Evolutionary conservation across 2,113 vertebrate genomes (phyloP), one percentile per base, ranked within the genome.

Genomic region (Sprattus sprattus): DNA sequence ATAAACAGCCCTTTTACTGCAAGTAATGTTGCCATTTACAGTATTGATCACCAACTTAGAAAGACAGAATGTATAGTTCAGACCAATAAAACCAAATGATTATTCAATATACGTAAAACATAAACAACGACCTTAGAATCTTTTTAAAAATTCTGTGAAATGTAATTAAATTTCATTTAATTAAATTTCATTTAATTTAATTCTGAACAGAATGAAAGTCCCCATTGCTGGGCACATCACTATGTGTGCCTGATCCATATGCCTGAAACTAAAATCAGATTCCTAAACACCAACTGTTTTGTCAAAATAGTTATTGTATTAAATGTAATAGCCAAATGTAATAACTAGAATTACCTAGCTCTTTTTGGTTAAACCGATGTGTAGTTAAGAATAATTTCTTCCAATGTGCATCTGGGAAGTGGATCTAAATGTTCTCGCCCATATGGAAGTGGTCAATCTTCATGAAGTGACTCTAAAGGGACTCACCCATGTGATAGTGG

Each of bases 401-500:
- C 50, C 50, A 52, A 15, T 39, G 39, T 39, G 39, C 39, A 39
- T 39, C 39, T 39, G 39, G 39, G 39, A 39, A 39, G 39, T 39
- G 39, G 2, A 1, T 39, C 39, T 39, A 39, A 39, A 39, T 39
- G 1, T 1, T 1, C 39, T 39, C 39, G 2, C 39, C 39, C 39
- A 39, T 39, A 39, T 39, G 39, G 2, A 97, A 98, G 92, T 98
- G 96, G 89, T 97, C 96, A 10, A 98, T 97, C 93, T 97, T 97
- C 96, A 98, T 96, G 88, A n/a, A n/a, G n/a, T n/a, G n/a, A n/a
- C n/a, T 39, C 39, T 39, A 39, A 39, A 39, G 1, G 39, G 39
- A 39, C 90, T 87, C 90, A 97, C 97, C 97, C 93, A 96, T 94
- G 92, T 98, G 97, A 91, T 97, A 98, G 92, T 98, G 96, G 89